Evolutionary conservation across 1,140 invertebrate species (phyloP).

Genomic region (Halyomorpha halys): DNA sequence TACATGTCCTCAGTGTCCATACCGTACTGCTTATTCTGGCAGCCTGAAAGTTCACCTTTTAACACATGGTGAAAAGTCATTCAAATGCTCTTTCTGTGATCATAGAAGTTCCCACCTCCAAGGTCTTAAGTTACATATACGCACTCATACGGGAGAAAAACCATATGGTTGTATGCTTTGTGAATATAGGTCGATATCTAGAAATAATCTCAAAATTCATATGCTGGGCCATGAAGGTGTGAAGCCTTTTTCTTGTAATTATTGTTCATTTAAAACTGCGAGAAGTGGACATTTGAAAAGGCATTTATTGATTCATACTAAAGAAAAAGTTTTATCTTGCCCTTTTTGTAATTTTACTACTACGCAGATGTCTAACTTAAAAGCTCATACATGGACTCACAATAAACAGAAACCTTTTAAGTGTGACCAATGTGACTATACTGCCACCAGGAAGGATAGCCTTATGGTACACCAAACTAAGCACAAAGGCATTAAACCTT

Average conservation of each 20-base stretch:
- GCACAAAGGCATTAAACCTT: slow-evolving; percentile 2
- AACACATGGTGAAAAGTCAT: slow-evolving; percentile 4
- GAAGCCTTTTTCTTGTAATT: slow-evolving; percentile 4
- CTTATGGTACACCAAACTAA: slow-evolving; percentile 3
- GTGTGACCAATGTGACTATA: slow-evolving; percentile 11
- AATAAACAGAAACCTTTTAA: background rate
- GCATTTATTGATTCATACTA: slow-evolving; percentile 8
- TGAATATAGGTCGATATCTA: background rate
- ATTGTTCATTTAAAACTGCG: background rate
- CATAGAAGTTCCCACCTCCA: background rate
- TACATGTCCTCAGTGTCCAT: background rate
- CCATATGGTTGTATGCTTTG: background rate
- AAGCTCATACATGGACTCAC: slow-evolving; percentile 9
- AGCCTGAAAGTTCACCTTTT: slow-evolving; percentile 4
- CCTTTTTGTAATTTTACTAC: slow-evolving; percentile 12
- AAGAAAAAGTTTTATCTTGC: background rate
- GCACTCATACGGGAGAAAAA: slow-evolving; percentile 11
- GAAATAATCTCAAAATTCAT: slow-evolving; percentile 4
- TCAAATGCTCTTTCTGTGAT: slow-evolving; percentile 5
- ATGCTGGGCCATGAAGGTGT: background rate
- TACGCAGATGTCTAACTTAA: slow-evolving; percentile 6
- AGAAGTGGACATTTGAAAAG: background rate
- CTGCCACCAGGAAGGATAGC: background rate
- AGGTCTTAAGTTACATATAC: background rate
- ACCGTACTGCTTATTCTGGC: slow-evolving; percentile 1